A percentile compares a stretch with the other conserved stretches of the same genome.
phyloP scores from a whole-genome alignment of 2,113 vertebrate genomes.

The Nothocercus nigrocapillus region DNA sequence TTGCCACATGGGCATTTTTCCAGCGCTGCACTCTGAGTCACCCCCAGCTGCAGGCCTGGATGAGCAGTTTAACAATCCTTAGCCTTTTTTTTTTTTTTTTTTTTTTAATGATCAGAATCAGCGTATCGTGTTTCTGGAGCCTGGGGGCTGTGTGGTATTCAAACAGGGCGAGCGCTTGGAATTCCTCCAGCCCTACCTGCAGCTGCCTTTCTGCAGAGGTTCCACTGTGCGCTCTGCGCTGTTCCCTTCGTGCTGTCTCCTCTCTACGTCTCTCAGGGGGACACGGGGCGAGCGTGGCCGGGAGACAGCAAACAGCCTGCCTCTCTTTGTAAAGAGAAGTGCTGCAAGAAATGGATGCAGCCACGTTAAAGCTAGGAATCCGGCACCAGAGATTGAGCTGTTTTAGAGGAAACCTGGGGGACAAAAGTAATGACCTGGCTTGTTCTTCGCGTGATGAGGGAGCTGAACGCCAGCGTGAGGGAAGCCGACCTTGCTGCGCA shows the following conservation, averaged over 20 bases:
- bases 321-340: not conserved
- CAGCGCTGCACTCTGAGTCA: slow-evolving; percentile 76
- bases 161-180: slow-evolving; percentile 78
- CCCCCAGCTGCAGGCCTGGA: slow-evolving; percentile 83
- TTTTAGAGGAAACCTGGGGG: slow-evolving; percentile 73
- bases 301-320: not conserved
- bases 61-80: slow-evolving; percentile 79
- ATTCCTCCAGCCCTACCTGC: slow-evolving; percentile 78
- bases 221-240: not conserved
- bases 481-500: slow-evolving; percentile 68
- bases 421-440: slow-evolving; percentile 56
- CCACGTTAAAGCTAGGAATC: slow-evolving; percentile 59
- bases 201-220: slow-evolving; percentile 57
- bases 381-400: slow-evolving; percentile 67
- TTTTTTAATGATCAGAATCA: slow-evolving; percentile 74
- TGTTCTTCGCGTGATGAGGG: slow-evolving; percentile 62
- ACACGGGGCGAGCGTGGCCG: not conserved
- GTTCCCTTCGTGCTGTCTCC: not conserved
- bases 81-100: slow-evolving; percentile 7
- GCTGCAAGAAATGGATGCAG: slow-evolving; percentile 46
- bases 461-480: slow-evolving; percentile 69
- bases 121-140: slow-evolving; percentile 80
- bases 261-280: not conserved
- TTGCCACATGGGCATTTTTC: slow-evolving; percentile 75
- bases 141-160: slow-evolving; percentile 77